Percentiles rank a stretch among this genome's conserved stretches.
phyloP scores from a whole-genome alignment of 2,797 vertebrate genomes.

The Falco cherrug region DNA sequence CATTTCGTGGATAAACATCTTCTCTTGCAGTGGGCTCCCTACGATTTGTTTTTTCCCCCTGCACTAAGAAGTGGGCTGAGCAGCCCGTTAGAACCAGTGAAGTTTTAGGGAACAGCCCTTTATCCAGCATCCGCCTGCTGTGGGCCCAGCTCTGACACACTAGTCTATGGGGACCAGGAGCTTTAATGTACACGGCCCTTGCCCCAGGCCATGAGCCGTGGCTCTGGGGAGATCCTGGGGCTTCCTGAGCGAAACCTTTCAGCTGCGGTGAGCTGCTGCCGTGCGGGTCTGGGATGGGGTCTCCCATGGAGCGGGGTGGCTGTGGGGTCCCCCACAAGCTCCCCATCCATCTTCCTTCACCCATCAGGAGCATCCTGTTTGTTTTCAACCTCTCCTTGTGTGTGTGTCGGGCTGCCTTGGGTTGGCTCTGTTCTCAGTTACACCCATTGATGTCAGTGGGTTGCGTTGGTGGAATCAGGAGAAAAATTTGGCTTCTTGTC shows the following conservation, averaged over 20 bases:
- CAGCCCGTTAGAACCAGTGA: not conserved
- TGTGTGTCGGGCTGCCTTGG: conserved; percentile 28
- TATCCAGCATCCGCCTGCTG: not conserved
- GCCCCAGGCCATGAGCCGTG: rapidly evolving
- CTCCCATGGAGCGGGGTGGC: not conserved
- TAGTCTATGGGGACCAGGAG: not conserved
- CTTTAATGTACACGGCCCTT: not conserved
- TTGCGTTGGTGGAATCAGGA: conserved; percentile 67
- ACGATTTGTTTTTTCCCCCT: not conserved
- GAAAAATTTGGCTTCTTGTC: conserved; percentile 32
- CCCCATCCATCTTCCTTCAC: conserved; percentile 32
- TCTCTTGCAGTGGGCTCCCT: conserved; percentile 41
- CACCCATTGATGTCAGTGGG: conserved; percentile 73
- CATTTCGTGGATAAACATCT: conserved; percentile 56
- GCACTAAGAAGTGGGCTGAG: not conserved
- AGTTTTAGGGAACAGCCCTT: not conserved
- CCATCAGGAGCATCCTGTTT: conserved; percentile 59
- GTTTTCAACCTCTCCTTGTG: conserved; percentile 47
- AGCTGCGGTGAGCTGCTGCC: rapidly evolving
- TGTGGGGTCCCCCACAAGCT: not conserved
- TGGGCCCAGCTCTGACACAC: not conserved
- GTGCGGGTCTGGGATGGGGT: not conserved
- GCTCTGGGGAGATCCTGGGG: not conserved
- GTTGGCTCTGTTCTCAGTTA: conserved; percentile 63
- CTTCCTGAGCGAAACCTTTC: not conserved